These are phyloP conservation scores for Cyclophora punctaria DNA, from an alignment of 2,888 invertebrate genomes.

Conservation along the genomic window DNA sequence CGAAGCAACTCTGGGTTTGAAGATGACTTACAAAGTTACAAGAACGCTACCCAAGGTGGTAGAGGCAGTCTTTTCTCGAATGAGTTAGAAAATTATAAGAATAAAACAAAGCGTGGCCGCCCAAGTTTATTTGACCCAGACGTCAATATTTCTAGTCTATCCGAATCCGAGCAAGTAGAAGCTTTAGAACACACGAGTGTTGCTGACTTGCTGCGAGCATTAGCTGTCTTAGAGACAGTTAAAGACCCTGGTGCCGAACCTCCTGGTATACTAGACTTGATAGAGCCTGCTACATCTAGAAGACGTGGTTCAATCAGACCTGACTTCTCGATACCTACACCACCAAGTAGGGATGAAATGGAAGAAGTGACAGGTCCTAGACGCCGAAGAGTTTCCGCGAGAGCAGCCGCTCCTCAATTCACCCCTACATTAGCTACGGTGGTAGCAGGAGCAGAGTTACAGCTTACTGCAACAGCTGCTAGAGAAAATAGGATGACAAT, in stretches of 20 bases:
- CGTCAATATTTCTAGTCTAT: slow-evolving; percentile 50
- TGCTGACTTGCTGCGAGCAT: slow-evolving; percentile 85
- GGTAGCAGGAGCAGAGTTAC: slow-evolving; percentile 60
- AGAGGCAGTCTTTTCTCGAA: slow-evolving; percentile 34
- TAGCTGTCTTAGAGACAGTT: slow-evolving; percentile 78
- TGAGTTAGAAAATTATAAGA: slow-evolving; percentile 56
- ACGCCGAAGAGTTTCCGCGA: slow-evolving; percentile 58
- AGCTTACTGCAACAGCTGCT: slow-evolving; percentile 58
- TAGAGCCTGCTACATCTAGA: slow-evolving; percentile 37
- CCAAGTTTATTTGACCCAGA: slow-evolving; percentile 65
- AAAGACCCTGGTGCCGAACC: slow-evolving; percentile 25
- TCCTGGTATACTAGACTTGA: slow-evolving; percentile 41
- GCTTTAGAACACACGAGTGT: slow-evolving; percentile 88
- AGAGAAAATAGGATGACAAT: slow-evolving; percentile 64
- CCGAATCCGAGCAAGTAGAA: slow-evolving; percentile 69
- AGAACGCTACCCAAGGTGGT: slow-evolving; percentile 28
- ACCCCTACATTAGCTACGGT: slow-evolving; percentile 66
- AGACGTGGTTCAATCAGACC: slow-evolving; percentile 53
- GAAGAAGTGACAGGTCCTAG: slow-evolving; percentile 51
- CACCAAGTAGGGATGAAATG: slow-evolving; percentile 33
- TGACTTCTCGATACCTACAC: slow-evolving; percentile 42
- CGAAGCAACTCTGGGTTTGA: slow-evolving; percentile 41
- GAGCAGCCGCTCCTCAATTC: slow-evolving; percentile 58
- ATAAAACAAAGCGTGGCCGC: slow-evolving; percentile 55
- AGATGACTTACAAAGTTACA: slow-evolving; percentile 38